Base-by-base conservation (phyloP, 1,140 invertebrate species). In the Psix sp. region DNA sequence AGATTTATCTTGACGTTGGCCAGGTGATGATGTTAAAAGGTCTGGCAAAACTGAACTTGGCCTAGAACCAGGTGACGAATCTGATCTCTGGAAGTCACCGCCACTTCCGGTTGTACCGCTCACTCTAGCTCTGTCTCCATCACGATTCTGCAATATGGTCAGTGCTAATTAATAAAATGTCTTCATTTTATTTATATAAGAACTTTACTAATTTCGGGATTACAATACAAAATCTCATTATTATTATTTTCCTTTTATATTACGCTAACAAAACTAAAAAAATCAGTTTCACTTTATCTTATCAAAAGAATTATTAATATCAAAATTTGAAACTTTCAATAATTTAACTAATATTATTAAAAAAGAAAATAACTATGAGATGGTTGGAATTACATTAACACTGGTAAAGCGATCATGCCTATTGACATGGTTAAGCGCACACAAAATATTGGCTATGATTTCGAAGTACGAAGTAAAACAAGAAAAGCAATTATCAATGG, bases 41-140 rank as follows among this genome's bases (percentile, higher is more conserved):
- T 99, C 97, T 24, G 97, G 97, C 52, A 99, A 89, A 20, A 98
- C 96, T 35, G 93, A 95, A 86, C 94, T 96, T 51, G 94, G 94
- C 60, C 95, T 90, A 1, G 90, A 89, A 42, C 90, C 89, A 21
- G 89, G 89, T 13, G 93, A 91, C n/a, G 88, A 88, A 51, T 89
- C 89, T 66, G 86, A 87, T 29, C 88, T 84, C 72, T 89, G 88
- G 76, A 88, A 88, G 42, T 90, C 88, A 71, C 92, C 90, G 65
- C 91, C 90, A 62, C 90, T 90, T 76, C 89, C 89, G 9, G 77
- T 72, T 33, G 70, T 77, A 71, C 88, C 90, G 39, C 87, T 88
- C 52, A 89, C 89, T 79, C 91, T 89, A 77, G 76, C 73, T 45
- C 84, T 80, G 29, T 84, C 83, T 14, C 84, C 84, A 48, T 90